Evolutionary conservation across 2,113 vertebrate species (phyloP), one percentile per base, ranked within the genome.

Genomic region (Thinocorus orbignyianus): DNA sequence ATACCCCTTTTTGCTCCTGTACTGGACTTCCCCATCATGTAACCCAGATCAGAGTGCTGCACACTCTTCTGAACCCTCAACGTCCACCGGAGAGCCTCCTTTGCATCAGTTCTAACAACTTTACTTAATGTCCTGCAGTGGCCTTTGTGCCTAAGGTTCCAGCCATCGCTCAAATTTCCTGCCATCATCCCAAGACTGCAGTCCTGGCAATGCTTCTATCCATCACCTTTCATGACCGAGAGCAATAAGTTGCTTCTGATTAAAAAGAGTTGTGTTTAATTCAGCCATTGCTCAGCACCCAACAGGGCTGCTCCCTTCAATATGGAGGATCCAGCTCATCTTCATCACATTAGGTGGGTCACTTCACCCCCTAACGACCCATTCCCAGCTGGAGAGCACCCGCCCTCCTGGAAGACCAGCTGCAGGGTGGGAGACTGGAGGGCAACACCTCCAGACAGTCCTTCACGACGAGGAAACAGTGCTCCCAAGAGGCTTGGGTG

Each of bases 401-500:
- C 7, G 1, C 22, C 52, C 72, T 49, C 22, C 55, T 51, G 30
- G 2, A 35, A 26, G 52, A 16, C 33, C 80, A 57, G 64, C 79
- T 66, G 72, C 41, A 24, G 58, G 31, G 58, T 64, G 72, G 48
- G 37, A 81, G 55, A 61, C 33, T 69, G 48, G 68, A 11, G 81
- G 74, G 37, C 28, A 71, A 61, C 8, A 6, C 13, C 42, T 65
- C 77, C 95, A 48, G 73, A 13, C 78, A 10, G n/a, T 2, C n/a
- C 65, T 4, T 13, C 20, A 25, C 64, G 65, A 81, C 30, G 81
- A 82, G 91, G 94, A 93, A 93, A 95, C n/a, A 86, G 82, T 95
- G 96, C 91, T 95, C 88, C 91, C 96, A 93, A 90, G 92, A 93
- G 96, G 70, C 82, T 64, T 1, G 1, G 79, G 23, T n/a, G 70